Base-by-base conservation (phyloP, 2,797 vertebrate genomes). In the Mycteria americana region DNA sequence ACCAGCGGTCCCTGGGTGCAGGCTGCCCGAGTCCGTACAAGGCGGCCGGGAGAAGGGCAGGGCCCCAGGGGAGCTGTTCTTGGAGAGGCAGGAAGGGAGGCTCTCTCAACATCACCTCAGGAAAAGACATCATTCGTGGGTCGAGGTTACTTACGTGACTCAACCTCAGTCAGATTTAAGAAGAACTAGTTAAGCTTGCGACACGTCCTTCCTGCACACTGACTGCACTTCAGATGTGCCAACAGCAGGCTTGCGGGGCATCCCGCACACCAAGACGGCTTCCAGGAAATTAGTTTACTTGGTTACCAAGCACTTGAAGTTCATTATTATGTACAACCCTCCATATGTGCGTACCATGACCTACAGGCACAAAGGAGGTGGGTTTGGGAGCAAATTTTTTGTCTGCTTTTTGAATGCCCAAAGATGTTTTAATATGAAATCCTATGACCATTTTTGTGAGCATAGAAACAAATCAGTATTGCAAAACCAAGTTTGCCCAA, bases 341-440 rank as follows among this genome's bases (percentile, higher is more conserved):
- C 21, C 27, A 10, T 0, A 3, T 3, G 22, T 1, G 22, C 1
- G 6, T 5, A 23, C 53, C 2, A 0, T 2, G 8, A 64, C 1
- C 3, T 5, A 14, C 8, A 25, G 28, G 69, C 59, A 69, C 5
- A 50, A 43, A 45, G 31, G 24, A 75, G 18, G 5, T 1, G 17
- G 9, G n/a, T 7, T 43, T 7, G 24, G 33, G 33, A 70, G 6
- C 2, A 0, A 18, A 2, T 7, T 21, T 57, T 31, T 8, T 6
- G 30, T 4, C 7, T 10, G 25, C 15, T 39, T 31, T 46, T 22
- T 17, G 3, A 64, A 76, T 2, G 4, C 18, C 70, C 54, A 22
- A 39, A 46, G 16, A 9, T 8, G 14, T 43, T 85, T 60, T 13
- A 48, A 5, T 1, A 2, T 9, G 31, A 77, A 91, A 35, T 23